Conservation (phyloP, 2,888 invertebrate genomes). For the Thecophora atra region DNA sequence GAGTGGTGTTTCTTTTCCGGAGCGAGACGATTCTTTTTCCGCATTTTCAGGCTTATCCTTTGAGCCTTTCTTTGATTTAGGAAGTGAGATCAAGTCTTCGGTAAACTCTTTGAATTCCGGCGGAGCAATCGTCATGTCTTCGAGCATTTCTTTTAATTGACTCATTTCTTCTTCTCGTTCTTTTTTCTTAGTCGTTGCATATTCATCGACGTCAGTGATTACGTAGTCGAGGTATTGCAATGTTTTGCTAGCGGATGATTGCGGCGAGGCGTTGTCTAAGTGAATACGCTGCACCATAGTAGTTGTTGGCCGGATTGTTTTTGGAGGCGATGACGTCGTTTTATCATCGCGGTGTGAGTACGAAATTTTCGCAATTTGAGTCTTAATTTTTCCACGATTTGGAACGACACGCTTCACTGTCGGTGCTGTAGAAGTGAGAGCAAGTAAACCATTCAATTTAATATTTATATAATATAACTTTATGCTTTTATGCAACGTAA, state of each 20-base stretch:
- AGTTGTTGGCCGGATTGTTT: conserved; percentile 13
- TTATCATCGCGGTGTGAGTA: conserved; percentile 3
- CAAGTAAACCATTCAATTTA: too few relatives aligned
- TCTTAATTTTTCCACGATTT: conserved; percentile 33
- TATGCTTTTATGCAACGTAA: too few relatives aligned
- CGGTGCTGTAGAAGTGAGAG: background rate
- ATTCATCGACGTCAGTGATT: conserved; percentile 39
- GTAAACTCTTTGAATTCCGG: conserved; percentile 22
- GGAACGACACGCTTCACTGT: conserved; percentile 27
- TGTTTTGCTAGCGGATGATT: background rate
- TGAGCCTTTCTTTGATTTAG: background rate
- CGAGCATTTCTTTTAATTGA: conserved; percentile 53
- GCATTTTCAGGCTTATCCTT: background rate
- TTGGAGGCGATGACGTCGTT: background rate
- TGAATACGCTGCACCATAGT: conserved; percentile 26
- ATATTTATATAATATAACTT: too few relatives aligned
- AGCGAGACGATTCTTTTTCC: background rate
- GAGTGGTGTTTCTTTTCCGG: background rate
- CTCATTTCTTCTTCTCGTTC: conserved; percentile 51
- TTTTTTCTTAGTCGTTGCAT: conserved; percentile 47
- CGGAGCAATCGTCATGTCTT: conserved; percentile 47
- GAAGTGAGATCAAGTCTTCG: background rate
- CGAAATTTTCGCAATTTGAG: conserved; percentile 37
- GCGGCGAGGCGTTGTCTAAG: background rate
- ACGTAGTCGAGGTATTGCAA: background rate